Base-by-base conservation (phyloP, 2,113 vertebrate species). In the Hyaena hyaena region DNA sequence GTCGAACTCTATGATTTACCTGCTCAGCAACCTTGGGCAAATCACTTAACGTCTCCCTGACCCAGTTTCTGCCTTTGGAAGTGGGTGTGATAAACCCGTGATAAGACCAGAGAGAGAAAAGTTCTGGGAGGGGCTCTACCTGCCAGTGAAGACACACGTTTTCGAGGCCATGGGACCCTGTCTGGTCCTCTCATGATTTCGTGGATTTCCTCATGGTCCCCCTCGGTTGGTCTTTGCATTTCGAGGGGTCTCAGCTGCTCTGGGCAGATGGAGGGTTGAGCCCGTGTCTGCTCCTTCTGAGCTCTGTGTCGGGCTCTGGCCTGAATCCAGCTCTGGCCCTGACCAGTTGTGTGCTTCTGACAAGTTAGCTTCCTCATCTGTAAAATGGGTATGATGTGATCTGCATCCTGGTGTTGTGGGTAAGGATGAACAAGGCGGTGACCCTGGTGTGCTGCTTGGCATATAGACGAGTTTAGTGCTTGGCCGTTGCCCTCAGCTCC, bases 141-240 rank as follows among this genome's bases (percentile, higher is more conserved):
- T n/a, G n/a, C 77, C 58, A 1, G 43, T 71, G 24, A 39, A 0
- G 0, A 2, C 0, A 1, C 0, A 2, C 23, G 12, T 45, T 77
- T 76, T 55, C 33, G 66, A 48, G 69, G 21, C 35, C 7, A 10
- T 2, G 0, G 10, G 61, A 53, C 24, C 4, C 33, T 39, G 9
- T 31, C 12, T 55, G 76, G 73, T 10, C 39, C n/a, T 58, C 65
- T 90, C 28, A 1, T 4, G 45, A 48, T 58, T 53, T 76, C 31
- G 28, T 10, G 53, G 94, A 26, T 61, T 71, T 83, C 53, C 39
- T 81, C 43, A 5, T 5, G 58, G 15, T 39, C 35, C 7, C 5
- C 31, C 39, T 83, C 0, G 17, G 5, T 45, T 77, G 58, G 66
- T 55, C 45, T 95, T 53, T 81, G 53, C 10, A 4, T 50, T 66